Percentiles rank a stretch among this genome's conserved stretches.
These are phyloP conservation scores for Nipponia nippon DNA, from an alignment of 2,113 vertebrate species.

Conservation along the genomic window DNA sequence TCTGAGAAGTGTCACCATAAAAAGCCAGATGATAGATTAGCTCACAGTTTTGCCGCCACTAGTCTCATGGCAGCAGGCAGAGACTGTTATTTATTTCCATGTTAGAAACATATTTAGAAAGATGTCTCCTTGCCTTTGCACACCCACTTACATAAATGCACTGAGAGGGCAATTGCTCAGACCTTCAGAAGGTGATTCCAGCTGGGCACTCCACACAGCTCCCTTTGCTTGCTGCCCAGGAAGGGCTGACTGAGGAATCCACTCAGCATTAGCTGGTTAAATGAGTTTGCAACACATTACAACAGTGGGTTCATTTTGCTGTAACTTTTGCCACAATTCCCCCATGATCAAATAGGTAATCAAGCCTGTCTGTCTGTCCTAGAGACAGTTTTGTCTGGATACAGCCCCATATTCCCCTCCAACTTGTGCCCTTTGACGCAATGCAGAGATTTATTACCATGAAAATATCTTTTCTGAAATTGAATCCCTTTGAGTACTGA, in stretches of 20 bases:
- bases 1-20: not conserved
- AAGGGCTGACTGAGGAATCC: not conserved
- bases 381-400: not conserved
- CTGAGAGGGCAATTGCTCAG: not conserved
- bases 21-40: not conserved
- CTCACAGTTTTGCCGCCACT: not conserved
- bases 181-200: not conserved
- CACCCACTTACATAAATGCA: not conserved
- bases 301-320: not conserved
- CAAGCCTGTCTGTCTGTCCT: not conserved
- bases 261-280: not conserved
- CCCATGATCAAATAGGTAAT: not conserved
- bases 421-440: not conserved
- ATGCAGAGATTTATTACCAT: not conserved
- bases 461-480: not conserved
- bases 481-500: not conserved
- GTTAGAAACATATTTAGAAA: not conserved
- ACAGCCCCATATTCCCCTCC: not conserved
- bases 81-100: not conserved
- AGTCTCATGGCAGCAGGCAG: not conserved
- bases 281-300: not conserved
- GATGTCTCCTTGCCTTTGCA: not conserved
- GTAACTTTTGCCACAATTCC: not conserved
- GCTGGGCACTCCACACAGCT: not conserved
- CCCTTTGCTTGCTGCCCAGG: not conserved